These are phyloP conservation scores for Potamilus streckersoni DNA, from an alignment of 1,140 invertebrate genomes.

Conservation along the genomic window DNA sequence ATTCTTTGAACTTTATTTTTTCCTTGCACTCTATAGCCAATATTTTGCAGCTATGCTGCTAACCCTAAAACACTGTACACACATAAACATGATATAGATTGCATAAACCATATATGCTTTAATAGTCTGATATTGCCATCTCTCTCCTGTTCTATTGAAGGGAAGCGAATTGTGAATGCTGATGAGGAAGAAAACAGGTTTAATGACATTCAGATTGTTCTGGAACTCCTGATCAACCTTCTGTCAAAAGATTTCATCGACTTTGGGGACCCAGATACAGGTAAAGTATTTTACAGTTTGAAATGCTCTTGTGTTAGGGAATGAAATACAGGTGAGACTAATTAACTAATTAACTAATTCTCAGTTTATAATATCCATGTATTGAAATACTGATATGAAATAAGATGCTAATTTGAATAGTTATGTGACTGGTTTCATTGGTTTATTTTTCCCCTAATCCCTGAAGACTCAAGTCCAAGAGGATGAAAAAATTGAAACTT, in stretches of 20 bases:
- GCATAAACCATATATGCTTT: too few species aligned
- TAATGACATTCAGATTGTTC: slow-evolving; percentile 78
- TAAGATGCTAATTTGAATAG: too few species aligned
- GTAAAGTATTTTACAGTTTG: slow-evolving; percentile 12
- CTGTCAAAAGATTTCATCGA: slow-evolving; percentile 80
- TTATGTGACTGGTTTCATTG: too few species aligned
- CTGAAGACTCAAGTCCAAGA: too few species aligned
- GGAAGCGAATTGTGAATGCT: slow-evolving; percentile 36
- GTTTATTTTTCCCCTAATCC: too few species aligned
- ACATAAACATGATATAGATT: too few species aligned
- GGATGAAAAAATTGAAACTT: too few species aligned
- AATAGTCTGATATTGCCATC: neutral
- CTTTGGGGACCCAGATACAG: slow-evolving; percentile 61
- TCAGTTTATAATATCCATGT: neutral
- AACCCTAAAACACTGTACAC: too few species aligned
- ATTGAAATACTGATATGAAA: neutral
- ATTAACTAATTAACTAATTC: neutral
- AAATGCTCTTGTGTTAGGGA: neutral
- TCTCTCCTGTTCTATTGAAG: slow-evolving; percentile 18
- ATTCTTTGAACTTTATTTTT: too few species aligned
- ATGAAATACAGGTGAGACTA: neutral
- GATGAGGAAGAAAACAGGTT: slow-evolving; percentile 77
- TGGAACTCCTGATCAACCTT: slow-evolving; percentile 79
- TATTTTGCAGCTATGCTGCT: too few species aligned
- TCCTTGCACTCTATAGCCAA: too few species aligned